Conservation (phyloP, 2,888 invertebrate species). For the Anagyrus pseudococci region DNA sequence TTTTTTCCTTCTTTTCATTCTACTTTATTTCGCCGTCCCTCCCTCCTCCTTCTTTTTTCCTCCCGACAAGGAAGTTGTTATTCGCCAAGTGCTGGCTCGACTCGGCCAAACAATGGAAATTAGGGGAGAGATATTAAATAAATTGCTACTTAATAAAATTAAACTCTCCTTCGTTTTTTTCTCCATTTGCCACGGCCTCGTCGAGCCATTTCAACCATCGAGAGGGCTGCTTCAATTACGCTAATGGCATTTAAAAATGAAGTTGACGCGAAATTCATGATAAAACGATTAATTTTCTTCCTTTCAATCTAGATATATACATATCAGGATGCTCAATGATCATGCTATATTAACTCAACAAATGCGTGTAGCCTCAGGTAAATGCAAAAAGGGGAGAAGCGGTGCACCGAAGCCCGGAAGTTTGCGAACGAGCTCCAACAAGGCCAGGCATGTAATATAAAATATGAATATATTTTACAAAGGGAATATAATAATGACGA, state of each 20-base stretch:
- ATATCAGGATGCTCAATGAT: too few species aligned
- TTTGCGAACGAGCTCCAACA: conserved; percentile 39
- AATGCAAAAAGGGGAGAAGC: neutral
- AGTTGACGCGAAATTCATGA: too few species aligned
- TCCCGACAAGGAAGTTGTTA: neutral
- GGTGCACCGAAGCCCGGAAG: conserved; percentile 18
- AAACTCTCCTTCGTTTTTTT: neutral
- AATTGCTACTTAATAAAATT: neutral
- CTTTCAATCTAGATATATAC: too few species aligned
- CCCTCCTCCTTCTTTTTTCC: too few species aligned
- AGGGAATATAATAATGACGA: conserved; percentile 43
- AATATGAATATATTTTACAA: conserved; percentile 52
- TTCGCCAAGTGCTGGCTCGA: neutral
- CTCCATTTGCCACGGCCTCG: too few species aligned
- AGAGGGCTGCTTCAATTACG: too few species aligned
- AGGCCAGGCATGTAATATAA: conserved; percentile 44
- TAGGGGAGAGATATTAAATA: neutral
- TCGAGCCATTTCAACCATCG: too few species aligned
- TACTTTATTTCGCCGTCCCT: neutral
- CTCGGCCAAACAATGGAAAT: neutral
- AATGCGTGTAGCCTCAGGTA: neutral
- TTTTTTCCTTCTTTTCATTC: neutral
- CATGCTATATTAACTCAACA: neutral
- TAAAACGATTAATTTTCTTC: too few species aligned
- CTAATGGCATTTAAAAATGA: too few species aligned